These are phyloP conservation scores for Prunella himalayana DNA, from an alignment of 2,113 vertebrate species.

Conservation along the genomic window DNA sequence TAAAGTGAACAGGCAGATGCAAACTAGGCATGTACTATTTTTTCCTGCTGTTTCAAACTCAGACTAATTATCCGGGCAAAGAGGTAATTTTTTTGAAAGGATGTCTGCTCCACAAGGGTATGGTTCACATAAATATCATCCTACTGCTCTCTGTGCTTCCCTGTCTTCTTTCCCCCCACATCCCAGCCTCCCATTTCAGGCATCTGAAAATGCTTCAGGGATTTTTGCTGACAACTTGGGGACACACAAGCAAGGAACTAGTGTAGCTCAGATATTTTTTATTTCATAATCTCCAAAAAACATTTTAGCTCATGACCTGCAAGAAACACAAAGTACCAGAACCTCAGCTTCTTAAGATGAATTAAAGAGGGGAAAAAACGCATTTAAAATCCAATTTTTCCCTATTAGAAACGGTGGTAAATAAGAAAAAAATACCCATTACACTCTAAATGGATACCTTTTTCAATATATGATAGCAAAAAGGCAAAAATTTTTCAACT, in stretches of 20 bases:
- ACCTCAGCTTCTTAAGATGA: not conserved
- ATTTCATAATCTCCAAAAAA: not conserved
- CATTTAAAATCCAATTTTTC: not conserved
- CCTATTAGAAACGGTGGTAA: not conserved
- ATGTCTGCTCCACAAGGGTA: not conserved
- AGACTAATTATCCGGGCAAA: not conserved
- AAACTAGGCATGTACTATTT: not conserved
- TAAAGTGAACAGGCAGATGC: not conserved
- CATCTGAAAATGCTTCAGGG: not conserved
- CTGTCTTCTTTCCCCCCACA: not conserved
- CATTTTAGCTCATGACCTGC: not conserved
- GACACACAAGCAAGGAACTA: not conserved
- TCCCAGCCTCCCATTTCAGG: not conserved
- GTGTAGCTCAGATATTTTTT: not conserved
- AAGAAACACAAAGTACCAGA: not conserved
- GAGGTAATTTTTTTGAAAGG: not conserved
- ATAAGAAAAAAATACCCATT: not conserved
- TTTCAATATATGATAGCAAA: not conserved
- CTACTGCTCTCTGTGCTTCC: not conserved
- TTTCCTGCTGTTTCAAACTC: not conserved
- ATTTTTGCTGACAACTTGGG: not conserved
- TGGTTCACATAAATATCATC: not conserved
- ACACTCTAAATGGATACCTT: not conserved
- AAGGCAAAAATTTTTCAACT: not conserved
- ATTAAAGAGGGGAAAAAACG: not conserved